A percentile compares a stretch with the other conserved stretches of the same genome.
Conservation (phyloP, 2,888 invertebrate genomes). For the Harpalus rufipes region DNA sequence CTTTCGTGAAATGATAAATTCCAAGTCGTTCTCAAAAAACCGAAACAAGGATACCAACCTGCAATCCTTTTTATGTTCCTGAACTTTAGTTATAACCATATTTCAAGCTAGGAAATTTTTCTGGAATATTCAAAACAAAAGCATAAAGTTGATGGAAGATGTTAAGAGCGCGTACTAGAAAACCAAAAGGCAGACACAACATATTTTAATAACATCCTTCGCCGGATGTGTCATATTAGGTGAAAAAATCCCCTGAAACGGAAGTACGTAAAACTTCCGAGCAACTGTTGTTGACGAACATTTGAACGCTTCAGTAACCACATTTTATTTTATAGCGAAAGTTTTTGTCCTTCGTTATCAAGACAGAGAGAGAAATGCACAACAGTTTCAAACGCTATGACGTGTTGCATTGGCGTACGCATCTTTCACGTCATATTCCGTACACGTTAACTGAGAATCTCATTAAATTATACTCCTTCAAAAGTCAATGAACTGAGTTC, state of each 20-base stretch:
- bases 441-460: not conserved
- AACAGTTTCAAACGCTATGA: constrained; percentile 44
- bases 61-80: constrained; percentile 59
- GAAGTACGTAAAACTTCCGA: constrained; percentile 72
- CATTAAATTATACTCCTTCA: not conserved
- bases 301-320: constrained; percentile 75
- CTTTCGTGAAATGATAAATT: constrained; percentile 59
- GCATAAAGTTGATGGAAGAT: constrained; percentile 64
- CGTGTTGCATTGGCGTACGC: constrained; percentile 13
- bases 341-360: constrained; percentile 70
- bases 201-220: constrained; percentile 66
- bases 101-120: constrained; percentile 63
- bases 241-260: constrained; percentile 66
- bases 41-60: constrained; percentile 54
- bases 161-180: constrained; percentile 54
- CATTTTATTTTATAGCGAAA: constrained; percentile 73
- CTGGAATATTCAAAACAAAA: constrained; percentile 67
- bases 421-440: not conserved
- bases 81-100: constrained; percentile 65
- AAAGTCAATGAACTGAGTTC: not conserved
- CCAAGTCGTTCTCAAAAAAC: constrained; percentile 32
- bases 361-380: constrained; percentile 51
- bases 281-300: constrained; percentile 73
- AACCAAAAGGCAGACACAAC: constrained; percentile 56
- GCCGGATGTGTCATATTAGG: constrained; percentile 55